phyloP scores from a whole-genome alignment of 35 echinoderm and acorn worm genomes.

The Apostichopus parvimensis region DNA sequence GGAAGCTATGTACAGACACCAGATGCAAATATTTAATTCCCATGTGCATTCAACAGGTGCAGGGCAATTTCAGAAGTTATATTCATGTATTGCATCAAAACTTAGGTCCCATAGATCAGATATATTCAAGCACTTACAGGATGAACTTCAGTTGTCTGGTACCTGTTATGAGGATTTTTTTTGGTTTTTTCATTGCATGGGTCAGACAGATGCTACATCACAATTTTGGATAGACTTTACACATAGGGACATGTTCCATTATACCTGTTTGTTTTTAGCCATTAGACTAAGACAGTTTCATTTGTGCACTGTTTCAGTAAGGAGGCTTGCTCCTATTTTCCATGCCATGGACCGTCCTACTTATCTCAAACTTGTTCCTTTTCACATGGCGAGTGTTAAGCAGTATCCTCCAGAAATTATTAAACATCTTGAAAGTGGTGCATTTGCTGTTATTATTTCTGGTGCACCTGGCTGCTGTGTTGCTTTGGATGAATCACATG shows the following conservation, averaged over 20 bases:
- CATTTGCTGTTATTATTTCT: conserved; percentile 59
- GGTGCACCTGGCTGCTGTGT: conserved; percentile 47
- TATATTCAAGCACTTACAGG: no score
- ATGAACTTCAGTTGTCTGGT: no score
- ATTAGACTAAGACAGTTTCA: conserved; percentile 48
- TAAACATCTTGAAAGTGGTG: conserved; percentile 43
- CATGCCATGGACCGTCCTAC: conserved; percentile 51
- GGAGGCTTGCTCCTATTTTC: conserved; percentile 33
- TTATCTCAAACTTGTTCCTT: conserved; percentile 39
- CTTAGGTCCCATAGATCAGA: no score
- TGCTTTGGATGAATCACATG: conserved; percentile 66
- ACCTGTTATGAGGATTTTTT: no score
- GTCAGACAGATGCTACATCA: neutral
- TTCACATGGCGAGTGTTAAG: conserved; percentile 56
- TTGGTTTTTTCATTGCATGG: neutral
- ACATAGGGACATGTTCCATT: conserved; percentile 64
- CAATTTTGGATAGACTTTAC: conserved; percentile 61
- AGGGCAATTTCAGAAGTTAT: no score
- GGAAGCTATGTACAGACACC: conserved; percentile 49
- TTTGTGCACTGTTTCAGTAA: conserved; percentile 51
- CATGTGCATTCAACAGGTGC: no score
- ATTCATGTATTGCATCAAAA: no score
- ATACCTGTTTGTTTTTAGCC: conserved; percentile 60
- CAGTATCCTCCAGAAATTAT: conserved; percentile 46
- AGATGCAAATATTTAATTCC: neutral